phyloP scores from a whole-genome alignment of 2,797 vertebrate species.

The Sebastes cheni region DNA sequence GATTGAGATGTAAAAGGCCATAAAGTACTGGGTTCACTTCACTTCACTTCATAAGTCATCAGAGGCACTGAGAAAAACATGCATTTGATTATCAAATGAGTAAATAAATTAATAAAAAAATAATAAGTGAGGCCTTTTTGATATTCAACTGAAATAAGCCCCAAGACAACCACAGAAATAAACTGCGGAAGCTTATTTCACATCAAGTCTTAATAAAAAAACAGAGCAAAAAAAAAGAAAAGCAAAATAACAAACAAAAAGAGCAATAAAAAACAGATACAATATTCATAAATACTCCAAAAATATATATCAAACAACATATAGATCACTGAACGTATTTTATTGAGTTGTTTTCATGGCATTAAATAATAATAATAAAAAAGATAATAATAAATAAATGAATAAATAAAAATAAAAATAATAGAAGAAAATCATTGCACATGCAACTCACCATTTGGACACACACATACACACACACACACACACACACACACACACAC shows the following conservation, averaged over 20 bases:
- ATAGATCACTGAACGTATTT: neutral
- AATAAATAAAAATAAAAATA: neutral
- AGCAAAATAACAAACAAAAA: neutral
- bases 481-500: neutral
- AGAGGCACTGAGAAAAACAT: slow-evolving; percentile 3
- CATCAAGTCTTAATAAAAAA: neutral
- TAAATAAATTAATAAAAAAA: neutral
- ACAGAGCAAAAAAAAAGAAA: neutral
- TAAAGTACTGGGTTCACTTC: slow-evolving; percentile 13
- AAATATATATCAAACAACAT: neutral
- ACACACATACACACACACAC: neutral
- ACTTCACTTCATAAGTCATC: slow-evolving; percentile 25
- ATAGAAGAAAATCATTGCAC: neutral
- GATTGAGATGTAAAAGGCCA: slow-evolving; percentile 54
- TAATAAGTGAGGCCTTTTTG: neutral
- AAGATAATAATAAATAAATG: no score
- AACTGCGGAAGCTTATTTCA: neutral
- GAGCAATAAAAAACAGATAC: neutral
- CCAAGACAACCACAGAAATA: neutral
- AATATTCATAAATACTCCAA: neutral
- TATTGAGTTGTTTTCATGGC: neutral
- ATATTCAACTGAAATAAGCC: neutral
- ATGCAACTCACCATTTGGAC: neutral
- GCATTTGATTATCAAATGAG: slow-evolving; percentile 13
- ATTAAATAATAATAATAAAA: neutral